A percentile compares a stretch with the other conserved stretches of the same genome.
Evolutionary conservation across 1,140 invertebrate genomes (phyloP).

Genomic region (Wiebesia pumilae): DNA sequence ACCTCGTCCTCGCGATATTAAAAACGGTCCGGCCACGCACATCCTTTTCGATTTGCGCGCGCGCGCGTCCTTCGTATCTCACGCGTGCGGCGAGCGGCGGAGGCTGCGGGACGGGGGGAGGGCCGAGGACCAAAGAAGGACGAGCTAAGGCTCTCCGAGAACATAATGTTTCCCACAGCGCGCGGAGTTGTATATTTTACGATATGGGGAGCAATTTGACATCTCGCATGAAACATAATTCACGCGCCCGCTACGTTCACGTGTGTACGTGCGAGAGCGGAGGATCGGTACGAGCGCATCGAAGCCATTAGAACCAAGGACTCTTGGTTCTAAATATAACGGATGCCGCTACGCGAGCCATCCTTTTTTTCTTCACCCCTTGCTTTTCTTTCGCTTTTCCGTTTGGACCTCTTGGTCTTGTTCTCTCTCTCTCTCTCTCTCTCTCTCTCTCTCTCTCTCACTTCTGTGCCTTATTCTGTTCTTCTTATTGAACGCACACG

Average conservation of each 20-base stretch:
- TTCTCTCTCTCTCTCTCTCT: slow-evolving; percentile 49
- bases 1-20: slow-evolving; percentile 3
- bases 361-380: slow-evolving; percentile 49
- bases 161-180: slow-evolving; percentile 75
- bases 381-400: slow-evolving; percentile 12
- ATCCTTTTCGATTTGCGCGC: background rate
- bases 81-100: background rate
- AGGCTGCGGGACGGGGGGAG: background rate
- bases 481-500: too few relatives aligned
- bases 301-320: slow-evolving; percentile 68
- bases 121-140: slow-evolving; percentile 8
- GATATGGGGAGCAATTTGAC: slow-evolving; percentile 76
- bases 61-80: background rate
- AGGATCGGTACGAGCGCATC: slow-evolving; percentile 64
- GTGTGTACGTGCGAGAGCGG: slow-evolving; percentile 56
- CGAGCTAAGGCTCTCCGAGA: slow-evolving; percentile 57
- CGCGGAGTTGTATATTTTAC: slow-evolving; percentile 76
- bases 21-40: background rate
- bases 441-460: slow-evolving; percentile 2
- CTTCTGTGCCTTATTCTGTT: too few relatives aligned
- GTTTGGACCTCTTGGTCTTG: background rate
- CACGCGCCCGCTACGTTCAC: slow-evolving; percentile 64
- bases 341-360: slow-evolving; percentile 41
- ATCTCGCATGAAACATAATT: slow-evolving; percentile 76
- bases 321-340: slow-evolving; percentile 70